Evolutionary conservation across 2,888 invertebrate genomes (phyloP), one percentile per base, ranked within the genome.

Genomic region (Nomada ferruginata): DNA sequence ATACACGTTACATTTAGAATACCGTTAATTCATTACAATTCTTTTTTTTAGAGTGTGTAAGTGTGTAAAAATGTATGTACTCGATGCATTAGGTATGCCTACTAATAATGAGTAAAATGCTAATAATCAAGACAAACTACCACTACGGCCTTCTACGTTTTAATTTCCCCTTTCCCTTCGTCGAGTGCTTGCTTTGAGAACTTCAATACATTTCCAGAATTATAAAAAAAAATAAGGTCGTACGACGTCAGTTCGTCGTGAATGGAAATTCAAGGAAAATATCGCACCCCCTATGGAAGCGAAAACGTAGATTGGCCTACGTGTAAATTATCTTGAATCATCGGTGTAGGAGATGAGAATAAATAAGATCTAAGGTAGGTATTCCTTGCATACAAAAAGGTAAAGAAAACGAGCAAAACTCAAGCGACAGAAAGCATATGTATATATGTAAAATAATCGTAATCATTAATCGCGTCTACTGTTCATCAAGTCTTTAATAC

Each of bases 1-100:
- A 94, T 94, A 94, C 94, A 94, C 91, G 92, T 93, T 94, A 93
- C 92, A 93, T 92, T 92, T 93, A 92, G 91, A 92, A 92, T 93
- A 93, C 90, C 90, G 88, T 92, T 91, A 91, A 92, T 91, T 90
- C 89, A 90, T 92, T 92, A 92, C 90, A 90, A 91, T 91, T 91
- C 89, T 89, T 90, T 87, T 85, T 76, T 26, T 23, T 70, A 59
- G 23, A 70, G 47, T 65, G 73, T 79, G 79, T 77, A 82, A 79
- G 76, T 86, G 77, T 89, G 84, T 65, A 78, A 75, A 79, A 52
- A 44, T 79, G 79, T 59, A 85, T 89, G 85, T 85, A 79, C 78
- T 77, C 85, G 68, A 83, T 82, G 87, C 89, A 86, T 66, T 81
- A 79, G 76, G 71, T 84, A 88, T 87, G 82, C 84, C 88, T 91